Evolutionary conservation across 2,113 vertebrate genomes (phyloP), one percentile per base, ranked within the genome.

Genomic region (Nyctereutes procyonoides): DNA sequence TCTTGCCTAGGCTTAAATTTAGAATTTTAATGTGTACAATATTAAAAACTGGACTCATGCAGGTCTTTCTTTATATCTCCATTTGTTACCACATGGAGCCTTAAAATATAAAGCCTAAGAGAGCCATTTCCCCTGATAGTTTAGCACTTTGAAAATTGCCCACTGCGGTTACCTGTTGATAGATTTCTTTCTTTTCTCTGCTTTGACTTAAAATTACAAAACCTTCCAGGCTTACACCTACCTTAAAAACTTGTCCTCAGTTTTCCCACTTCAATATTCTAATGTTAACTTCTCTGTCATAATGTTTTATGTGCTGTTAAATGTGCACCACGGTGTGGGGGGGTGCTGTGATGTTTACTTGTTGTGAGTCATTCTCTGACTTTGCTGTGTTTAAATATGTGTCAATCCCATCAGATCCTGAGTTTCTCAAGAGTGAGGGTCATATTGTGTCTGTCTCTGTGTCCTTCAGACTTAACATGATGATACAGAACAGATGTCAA

Each of bases 141-240:
- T 69, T 82, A 89, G 30, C 30, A 55, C 30, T 79, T 55, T 89
- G 65, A 89, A 97, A 63, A 92, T 82, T 77, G n/a, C 20, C 82
- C 80, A 6, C 51, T 84, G 5, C 43, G 38, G 17, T 80, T 84
- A 13, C 20, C 84, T 92, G 30, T 76, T 96, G 94, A 89, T 55
- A 58, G 8, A 38, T 56, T 86, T 82, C 93, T 88, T 89, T 65
- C 4, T 38, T 65, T 93, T 74, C 28, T 92, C 53, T 97, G 16
- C 15, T 87, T 86, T 94, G 30, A 28, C 11, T 93, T 88, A 79
- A 65, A 58, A 95, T 77, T 13, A 86, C 15, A 93, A 94, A 71
- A 77, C 0, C 5, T 89, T 89, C 63, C 7, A 65, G 16, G 4
- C 15, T 86, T 35, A 90, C 8, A 82, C 1, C n/a, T 83, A 87